phyloP scores from a whole-genome alignment of 2,113 vertebrate species.

The Bos indicus region DNA sequence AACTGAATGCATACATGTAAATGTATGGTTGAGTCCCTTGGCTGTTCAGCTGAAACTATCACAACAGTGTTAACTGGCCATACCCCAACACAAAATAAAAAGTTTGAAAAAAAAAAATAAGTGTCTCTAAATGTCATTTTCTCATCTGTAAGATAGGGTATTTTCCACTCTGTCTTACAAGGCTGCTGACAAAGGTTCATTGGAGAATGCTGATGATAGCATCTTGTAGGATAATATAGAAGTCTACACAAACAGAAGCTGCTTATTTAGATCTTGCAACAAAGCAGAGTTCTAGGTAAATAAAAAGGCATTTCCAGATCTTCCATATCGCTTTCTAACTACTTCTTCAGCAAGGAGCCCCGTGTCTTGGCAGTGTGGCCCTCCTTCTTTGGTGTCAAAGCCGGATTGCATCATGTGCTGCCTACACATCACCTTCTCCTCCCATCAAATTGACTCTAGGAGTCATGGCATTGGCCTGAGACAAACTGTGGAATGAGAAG shows the following conservation, averaged over 20 bases:
- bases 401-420: neutral
- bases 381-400: neutral
- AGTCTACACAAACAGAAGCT: neutral
- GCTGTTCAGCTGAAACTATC: neutral
- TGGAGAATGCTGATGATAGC: neutral
- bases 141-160: neutral
- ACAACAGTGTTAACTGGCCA: neutral
- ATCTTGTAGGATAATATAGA: neutral
- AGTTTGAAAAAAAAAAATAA: neutral
- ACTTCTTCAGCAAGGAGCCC: neutral
- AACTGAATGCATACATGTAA: neutral
- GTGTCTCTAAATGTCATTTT: neutral
- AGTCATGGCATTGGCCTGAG: neutral
- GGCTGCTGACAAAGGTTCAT: neutral
- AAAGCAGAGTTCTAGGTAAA: neutral
- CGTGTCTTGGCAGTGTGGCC: neutral
- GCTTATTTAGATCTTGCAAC: neutral
- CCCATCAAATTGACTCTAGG: neutral
- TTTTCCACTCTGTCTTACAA: neutral
- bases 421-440: neutral
- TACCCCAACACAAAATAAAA: neutral
- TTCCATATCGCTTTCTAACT: neutral
- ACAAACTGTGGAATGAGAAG: neutral
- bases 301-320: neutral
- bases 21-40: neutral